Conservation (phyloP, 2,888 invertebrate species). For the Apodemia zela region DNA sequence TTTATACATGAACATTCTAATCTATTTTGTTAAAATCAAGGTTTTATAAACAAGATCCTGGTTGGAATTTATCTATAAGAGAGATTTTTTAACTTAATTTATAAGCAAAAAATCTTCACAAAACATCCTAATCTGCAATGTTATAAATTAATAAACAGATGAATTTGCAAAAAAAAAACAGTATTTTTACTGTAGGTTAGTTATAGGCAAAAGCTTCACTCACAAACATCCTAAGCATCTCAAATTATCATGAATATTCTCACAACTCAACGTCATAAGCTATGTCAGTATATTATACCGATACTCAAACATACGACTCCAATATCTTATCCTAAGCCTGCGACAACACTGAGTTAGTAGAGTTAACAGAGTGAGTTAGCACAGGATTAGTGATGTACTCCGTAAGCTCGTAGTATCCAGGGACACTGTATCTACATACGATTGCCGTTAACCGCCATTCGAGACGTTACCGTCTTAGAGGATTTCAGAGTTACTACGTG, state of each 20-base stretch:
- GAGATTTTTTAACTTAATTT: no score
- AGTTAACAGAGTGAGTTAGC: constrained; percentile 11
- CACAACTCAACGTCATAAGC: constrained; percentile 35
- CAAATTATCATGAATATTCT: constrained; percentile 31
- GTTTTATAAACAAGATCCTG: no score
- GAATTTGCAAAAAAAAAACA: no score
- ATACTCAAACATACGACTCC: constrained; percentile 45
- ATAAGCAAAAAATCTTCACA: no score
- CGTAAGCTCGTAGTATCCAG: constrained; percentile 53
- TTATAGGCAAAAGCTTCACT: background rate
- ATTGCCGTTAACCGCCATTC: constrained; percentile 70
- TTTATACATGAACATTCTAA: no score
- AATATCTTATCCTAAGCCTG: constrained; percentile 61
- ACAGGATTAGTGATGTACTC: constrained; percentile 57
- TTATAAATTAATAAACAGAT: no score
- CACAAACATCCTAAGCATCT: constrained; percentile 7
- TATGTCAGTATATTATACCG: constrained; percentile 36
- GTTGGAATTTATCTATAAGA: no score
- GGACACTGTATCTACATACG: constrained; percentile 65
- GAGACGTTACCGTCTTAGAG: constrained; percentile 56
- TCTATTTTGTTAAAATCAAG: no score
- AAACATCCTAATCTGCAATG: no score
- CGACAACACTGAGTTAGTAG: constrained; percentile 49
- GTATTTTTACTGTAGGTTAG: no score
- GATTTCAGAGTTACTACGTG: constrained; percentile 38